These are phyloP conservation scores for Garra rufa DNA, from an alignment of 2,113 vertebrate species.

Conservation along the genomic window DNA sequence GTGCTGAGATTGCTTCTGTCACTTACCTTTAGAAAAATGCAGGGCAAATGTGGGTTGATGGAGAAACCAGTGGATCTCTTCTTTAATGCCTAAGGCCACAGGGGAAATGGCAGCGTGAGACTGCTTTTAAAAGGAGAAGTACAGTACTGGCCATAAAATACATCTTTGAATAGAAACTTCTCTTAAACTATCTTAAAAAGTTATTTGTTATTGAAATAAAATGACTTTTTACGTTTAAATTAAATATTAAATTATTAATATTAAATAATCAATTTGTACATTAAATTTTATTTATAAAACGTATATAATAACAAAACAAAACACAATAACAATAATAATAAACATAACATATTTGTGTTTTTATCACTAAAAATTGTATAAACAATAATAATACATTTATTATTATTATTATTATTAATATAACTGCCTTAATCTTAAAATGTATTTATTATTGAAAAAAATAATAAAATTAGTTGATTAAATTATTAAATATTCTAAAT, in stretches of 20 bases:
- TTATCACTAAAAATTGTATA: not conserved
- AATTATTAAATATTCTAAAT: no score
- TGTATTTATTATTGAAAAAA: no score
- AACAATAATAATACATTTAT: not conserved
- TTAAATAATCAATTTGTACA: not conserved
- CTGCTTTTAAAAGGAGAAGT: not conserved
- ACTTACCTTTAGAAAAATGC: conserved; percentile 28
- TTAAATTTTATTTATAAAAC: not conserved
- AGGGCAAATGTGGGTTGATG: conserved; percentile 35
- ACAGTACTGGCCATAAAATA: not conserved
- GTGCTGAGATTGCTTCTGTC: conserved; percentile 39
- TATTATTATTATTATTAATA: no score
- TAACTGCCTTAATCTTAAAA: no score
- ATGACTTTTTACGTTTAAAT: not conserved
- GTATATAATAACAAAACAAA: not conserved
- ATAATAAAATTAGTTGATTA: no score
- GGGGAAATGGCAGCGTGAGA: not conserved
- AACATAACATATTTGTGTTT: not conserved
- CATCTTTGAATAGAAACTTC: not conserved
- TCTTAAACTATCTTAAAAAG: not conserved
- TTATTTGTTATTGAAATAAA: not conserved
- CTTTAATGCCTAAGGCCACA: not conserved
- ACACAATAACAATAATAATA: not conserved
- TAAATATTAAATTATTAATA: not conserved
- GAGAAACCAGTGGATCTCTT: conserved; percentile 26